Evolutionary conservation across 2,113 vertebrate species (phyloP).

Genomic region (Paradisaea rubra): DNA sequence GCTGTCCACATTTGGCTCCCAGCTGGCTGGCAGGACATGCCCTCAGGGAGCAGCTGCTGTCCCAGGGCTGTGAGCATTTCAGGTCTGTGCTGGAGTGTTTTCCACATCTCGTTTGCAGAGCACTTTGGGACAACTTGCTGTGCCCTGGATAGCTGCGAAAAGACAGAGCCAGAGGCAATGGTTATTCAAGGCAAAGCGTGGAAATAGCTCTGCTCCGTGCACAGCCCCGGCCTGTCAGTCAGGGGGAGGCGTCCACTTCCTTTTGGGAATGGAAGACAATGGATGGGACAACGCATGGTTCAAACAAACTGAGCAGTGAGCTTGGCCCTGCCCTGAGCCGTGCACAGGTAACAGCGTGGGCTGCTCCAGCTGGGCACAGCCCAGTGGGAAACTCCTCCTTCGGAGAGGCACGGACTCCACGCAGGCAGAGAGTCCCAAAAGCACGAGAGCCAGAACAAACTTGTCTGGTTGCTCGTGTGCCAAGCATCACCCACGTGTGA

Average conservation of each 20-base stretch:
- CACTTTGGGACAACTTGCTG: neutral
- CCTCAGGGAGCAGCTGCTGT: neutral
- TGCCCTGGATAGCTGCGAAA: neutral
- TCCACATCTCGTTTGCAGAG: neutral
- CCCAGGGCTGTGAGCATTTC: neutral
- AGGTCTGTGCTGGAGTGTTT: neutral
- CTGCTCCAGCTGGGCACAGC: neutral
- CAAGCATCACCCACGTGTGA: neutral
- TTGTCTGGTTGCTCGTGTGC: neutral
- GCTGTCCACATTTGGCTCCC: neutral
- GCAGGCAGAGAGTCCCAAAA: neutral
- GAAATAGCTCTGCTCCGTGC: neutral
- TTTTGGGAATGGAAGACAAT: neutral
- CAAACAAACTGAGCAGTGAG: neutral
- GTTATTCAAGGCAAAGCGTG: neutral
- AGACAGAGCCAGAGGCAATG: neutral
- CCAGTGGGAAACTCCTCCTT: neutral
- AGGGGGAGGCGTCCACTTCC: neutral
- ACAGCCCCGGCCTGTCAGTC: accelerated
- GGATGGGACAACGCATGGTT: neutral
- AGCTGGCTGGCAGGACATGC: neutral
- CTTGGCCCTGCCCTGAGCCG: neutral
- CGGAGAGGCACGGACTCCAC: accelerated
- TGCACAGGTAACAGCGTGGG: neutral
- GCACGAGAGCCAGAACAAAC: neutral